Evolutionary conservation across 1,140 invertebrate species (phyloP).

Genomic region (Rhopalosiphum padi): DNA sequence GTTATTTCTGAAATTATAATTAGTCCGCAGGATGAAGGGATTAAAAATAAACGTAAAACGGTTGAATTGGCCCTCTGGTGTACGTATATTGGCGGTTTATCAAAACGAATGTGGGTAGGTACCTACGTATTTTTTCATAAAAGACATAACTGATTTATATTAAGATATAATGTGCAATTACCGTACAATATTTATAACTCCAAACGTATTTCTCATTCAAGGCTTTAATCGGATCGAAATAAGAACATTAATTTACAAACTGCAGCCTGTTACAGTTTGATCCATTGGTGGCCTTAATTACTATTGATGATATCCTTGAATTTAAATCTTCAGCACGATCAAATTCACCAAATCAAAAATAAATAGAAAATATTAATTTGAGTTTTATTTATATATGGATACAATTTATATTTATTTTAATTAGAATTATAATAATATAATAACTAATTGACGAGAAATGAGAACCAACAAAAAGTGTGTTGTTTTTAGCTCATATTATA

Average conservation of each 20-base stretch:
- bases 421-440: neutral
- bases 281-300: conserved; percentile 25
- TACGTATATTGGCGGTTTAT: neutral
- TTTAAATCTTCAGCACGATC: neutral
- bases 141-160: conserved; percentile 17
- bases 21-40: neutral
- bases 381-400: neutral
- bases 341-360: neutral
- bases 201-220: neutral
- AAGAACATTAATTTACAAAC: conserved; percentile 7
- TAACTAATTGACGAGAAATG: neutral
- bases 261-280: neutral
- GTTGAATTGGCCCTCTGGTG: neutral
- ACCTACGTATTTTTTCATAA: neutral
- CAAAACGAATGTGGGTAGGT: conserved; percentile 6
- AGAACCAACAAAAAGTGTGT: neutral
- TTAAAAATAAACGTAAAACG: conserved; percentile 32
- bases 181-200: neutral
- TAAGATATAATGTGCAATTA: neutral
- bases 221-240: conserved; percentile 24
- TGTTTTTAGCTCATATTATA: neutral
- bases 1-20: conserved; percentile 22
- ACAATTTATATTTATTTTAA: neutral
- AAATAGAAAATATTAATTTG: neutral
- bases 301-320: conserved; percentile 6